These are phyloP conservation scores for Brachymystax lenok DNA, from an alignment of 2,797 vertebrate species.

Conservation along the genomic window DNA sequence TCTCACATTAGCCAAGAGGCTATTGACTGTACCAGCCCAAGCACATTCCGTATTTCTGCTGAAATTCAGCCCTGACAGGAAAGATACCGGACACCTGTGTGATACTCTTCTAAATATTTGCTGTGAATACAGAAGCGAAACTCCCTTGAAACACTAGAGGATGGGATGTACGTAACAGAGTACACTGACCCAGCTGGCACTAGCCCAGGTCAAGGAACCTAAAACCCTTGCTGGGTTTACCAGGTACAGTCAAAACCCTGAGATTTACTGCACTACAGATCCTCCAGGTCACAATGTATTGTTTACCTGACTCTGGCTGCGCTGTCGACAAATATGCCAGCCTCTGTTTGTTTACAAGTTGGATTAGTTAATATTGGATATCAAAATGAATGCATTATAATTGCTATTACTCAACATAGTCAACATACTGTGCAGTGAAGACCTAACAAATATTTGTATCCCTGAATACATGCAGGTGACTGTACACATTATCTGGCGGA, in stretches of 20 bases:
- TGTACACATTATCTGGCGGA: too few relatives aligned
- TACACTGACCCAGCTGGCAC: constrained; percentile 8
- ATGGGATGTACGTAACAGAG: neutral
- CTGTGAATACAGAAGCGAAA: neutral
- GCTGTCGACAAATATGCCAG: too few relatives aligned
- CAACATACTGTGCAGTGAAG: too few relatives aligned
- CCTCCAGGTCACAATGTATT: neutral
- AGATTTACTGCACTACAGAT: neutral
- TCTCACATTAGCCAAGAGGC: neutral
- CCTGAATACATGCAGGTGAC: too few relatives aligned
- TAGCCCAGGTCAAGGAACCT: neutral
- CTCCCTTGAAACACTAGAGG: neutral
- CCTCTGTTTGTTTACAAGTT: too few relatives aligned
- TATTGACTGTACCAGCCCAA: neutral
- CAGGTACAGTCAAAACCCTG: neutral
- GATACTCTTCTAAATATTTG: too few relatives aligned
- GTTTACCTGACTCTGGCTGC: neutral
- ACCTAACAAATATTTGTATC: too few relatives aligned
- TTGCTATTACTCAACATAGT: too few relatives aligned
- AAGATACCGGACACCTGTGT: neutral
- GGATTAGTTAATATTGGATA: too few relatives aligned
- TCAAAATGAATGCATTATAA: too few relatives aligned
- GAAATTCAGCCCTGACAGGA: constrained; percentile 20
- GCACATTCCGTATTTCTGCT: neutral
- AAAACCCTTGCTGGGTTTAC: neutral